Evolutionary conservation across 2,113 vertebrate genomes (phyloP), one percentile per base, ranked within the genome.

Genomic region (Notothenia coriiceps): DNA sequence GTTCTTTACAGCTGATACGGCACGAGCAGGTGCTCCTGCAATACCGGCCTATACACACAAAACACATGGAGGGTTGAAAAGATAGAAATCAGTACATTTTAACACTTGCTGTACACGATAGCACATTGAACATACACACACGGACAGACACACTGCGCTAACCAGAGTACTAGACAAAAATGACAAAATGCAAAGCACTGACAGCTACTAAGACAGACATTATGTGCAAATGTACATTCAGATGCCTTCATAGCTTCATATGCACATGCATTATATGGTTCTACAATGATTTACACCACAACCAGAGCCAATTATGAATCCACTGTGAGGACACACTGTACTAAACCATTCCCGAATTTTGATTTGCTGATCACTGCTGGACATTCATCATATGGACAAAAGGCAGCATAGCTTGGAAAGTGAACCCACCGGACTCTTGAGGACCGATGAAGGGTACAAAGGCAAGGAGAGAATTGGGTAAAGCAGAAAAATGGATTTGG

Each of bases 1-100:
- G 96, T 99, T 99, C 97, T 99, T 99, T 93, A 99, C 98, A 90
- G 98, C 98, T 87, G 98, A 99, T 85, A 99, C 98, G 77, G 98
- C 98, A 89, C 98, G 97, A 90, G 98, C 98, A 92, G 98, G 98
- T 83, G 98, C 98, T 91, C 98, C 98, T 74, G 98, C 98, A 95
- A 99, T 98, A 94, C 98, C 97, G 93, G 98, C 98, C 98, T 99
- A 95, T 46, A 93, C 93, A 94, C 89, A 92, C 70, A 94, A 49
- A 84, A 85, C 15, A 59, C 72, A 85, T 40, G 61, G 49, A 85
- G 70, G 70, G 35, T 81, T 86, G 84, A 90, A 87, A 89, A 89
- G 83, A 88, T 68, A 83, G 46, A 75, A 69, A 86, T 63, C 20
- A 83, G 56, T 78, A 20, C 35, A 74, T 70, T 54, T 76, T 51